phyloP scores from a whole-genome alignment of 2,113 vertebrate species.

The Pygoscelis adeliae region DNA sequence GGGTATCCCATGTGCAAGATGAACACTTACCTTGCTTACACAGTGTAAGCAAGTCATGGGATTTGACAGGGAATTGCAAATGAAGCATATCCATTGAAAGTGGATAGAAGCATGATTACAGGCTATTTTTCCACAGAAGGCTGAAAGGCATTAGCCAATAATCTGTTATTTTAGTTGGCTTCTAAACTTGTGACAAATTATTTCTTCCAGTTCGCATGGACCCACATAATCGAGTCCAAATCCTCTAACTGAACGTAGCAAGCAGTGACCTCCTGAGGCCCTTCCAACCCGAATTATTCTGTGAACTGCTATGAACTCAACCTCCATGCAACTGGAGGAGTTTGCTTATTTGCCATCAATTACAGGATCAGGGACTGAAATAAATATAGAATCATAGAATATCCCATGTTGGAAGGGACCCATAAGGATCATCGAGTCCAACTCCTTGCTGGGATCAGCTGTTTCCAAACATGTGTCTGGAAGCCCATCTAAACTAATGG shows the following conservation, averaged over 20 bases:
- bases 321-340: neutral
- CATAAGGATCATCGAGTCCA: neutral
- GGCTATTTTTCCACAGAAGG: neutral
- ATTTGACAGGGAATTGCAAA: neutral
- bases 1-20: neutral
- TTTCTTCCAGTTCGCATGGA: neutral
- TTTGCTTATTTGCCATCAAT: neutral
- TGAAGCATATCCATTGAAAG: neutral
- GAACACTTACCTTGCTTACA: neutral
- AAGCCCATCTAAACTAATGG: neutral
- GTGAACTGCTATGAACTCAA: neutral
- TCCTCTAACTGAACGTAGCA: accelerated
- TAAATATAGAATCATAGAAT: neutral
- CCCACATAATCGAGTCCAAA: accelerated
- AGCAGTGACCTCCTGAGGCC: neutral
- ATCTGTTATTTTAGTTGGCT: neutral
- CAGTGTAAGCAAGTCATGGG: neutral
- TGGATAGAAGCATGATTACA: neutral
- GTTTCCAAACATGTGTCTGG: neutral
- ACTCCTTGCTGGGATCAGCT: neutral
- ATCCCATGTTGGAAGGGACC: neutral
- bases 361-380: neutral
- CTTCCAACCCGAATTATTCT: neutral
- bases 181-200: neutral
- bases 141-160: neutral